Evolutionary conservation across 2,113 vertebrate species (phyloP).

Genomic region (Conger conger): DNA sequence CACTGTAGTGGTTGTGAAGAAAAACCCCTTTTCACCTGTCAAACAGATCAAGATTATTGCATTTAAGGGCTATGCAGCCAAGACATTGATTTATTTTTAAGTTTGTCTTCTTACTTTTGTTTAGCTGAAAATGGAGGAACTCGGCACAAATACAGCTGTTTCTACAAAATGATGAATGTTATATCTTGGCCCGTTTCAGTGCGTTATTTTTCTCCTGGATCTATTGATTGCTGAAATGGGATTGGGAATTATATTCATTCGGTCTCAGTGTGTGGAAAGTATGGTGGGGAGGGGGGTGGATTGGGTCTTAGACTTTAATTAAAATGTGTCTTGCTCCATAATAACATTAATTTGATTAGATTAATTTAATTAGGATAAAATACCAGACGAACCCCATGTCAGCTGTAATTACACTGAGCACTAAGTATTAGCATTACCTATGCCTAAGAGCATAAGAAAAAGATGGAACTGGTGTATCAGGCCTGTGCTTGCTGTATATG

Average conservation of each 20-base stretch:
- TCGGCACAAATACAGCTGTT: too few relatives aligned
- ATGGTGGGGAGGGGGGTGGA: neutral
- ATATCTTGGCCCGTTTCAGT: neutral
- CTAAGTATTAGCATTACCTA: neutral
- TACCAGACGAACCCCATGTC: too few relatives aligned
- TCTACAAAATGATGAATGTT: neutral
- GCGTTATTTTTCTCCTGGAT: neutral
- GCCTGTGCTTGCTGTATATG: neutral
- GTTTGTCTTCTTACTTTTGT: too few relatives aligned
- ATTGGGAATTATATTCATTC: neutral
- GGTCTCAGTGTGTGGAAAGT: neutral
- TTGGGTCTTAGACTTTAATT: neutral
- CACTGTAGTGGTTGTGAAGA: too few relatives aligned
- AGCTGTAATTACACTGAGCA: neutral
- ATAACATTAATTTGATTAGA: neutral
- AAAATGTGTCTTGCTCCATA: neutral
- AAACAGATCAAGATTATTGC: too few relatives aligned
- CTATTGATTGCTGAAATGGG: neutral
- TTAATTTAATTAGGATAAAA: neutral
- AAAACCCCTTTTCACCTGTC: too few relatives aligned
- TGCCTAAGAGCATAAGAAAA: neutral
- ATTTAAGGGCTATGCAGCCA: too few relatives aligned
- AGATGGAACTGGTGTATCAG: neutral
- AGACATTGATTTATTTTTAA: too few relatives aligned
- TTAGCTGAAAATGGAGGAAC: too few relatives aligned